A percentile compares a stretch with the other conserved stretches of the same genome.
Conservation (phyloP, 1,140 invertebrate species). For the Danaus melanippus region DNA sequence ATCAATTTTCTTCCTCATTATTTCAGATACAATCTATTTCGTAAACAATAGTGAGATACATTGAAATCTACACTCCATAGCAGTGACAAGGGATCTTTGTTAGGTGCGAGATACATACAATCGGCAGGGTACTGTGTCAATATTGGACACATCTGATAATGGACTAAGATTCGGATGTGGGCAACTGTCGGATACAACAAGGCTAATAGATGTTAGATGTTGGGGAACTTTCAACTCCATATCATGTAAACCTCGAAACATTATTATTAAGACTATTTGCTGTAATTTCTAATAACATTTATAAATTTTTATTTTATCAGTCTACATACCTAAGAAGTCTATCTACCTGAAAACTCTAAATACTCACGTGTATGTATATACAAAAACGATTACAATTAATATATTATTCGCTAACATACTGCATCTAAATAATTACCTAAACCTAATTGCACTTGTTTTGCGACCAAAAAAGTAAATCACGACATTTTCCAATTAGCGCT, state of each 20-base stretch:
- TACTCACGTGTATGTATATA: no score
- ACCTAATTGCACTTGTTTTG: conserved; percentile 14
- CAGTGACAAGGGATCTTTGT: conserved; percentile 52
- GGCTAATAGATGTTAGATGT: conserved; percentile 25
- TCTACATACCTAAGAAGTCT: no score
- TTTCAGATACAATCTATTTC: not conserved
- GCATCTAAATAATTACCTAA: not conserved
- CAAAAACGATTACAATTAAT: no score
- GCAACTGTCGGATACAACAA: conserved; percentile 30
- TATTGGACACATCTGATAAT: conserved; percentile 51
- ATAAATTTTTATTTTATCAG: no score
- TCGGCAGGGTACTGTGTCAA: conserved; percentile 52
- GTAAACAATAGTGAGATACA: conserved; percentile 9
- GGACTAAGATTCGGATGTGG: conserved; percentile 42
- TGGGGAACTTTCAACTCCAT: conserved; percentile 16
- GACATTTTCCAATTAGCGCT: conserved; percentile 25
- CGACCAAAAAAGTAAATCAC: conserved; percentile 17
- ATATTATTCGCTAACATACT: no score
- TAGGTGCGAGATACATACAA: conserved; percentile 26
- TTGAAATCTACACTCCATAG: conserved; percentile 12
- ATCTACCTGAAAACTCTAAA: no score
- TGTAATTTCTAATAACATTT: no score
- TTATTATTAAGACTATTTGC: no score
- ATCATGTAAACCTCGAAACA: not conserved
- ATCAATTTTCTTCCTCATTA: conserved; percentile 9